Evolutionary conservation across 2,113 vertebrate species (phyloP).

Genomic region (Ranitomeya imitator): DNA sequence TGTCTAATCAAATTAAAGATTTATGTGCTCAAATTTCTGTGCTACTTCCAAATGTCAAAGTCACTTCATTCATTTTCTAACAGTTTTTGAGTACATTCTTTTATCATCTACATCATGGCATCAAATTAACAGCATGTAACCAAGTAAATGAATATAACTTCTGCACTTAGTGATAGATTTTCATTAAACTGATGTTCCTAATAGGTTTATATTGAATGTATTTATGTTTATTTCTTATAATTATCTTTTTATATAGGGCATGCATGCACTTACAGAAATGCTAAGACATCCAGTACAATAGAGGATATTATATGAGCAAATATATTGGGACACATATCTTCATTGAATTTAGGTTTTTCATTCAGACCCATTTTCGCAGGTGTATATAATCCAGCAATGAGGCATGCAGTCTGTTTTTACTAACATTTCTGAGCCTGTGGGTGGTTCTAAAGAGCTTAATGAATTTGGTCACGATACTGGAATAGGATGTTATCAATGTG

Average conservation of each 20-base stretch:
- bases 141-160: background rate
- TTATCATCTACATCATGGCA: background rate
- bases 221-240: background rate
- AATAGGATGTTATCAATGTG: too few species aligned
- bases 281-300: background rate
- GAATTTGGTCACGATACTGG: too few species aligned
- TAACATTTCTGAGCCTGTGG: too few species aligned
- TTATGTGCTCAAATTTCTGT: constrained; percentile 15
- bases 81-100: background rate
- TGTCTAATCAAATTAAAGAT: constrained; percentile 15
- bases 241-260: background rate
- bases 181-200: background rate
- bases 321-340: too few species aligned
- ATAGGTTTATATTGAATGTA: background rate
- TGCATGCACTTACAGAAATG: background rate
- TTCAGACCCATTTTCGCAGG: too few species aligned
- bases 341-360: too few species aligned
- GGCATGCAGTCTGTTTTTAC: too few species aligned
- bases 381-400: too few species aligned
- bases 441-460: too few species aligned
- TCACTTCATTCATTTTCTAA: background rate
- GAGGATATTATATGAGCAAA: too few species aligned
- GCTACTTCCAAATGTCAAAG: constrained; percentile 20
- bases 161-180: background rate
- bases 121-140: constrained; percentile 10